Conservation (phyloP, 35 echinoderm and acorn worm genomes). For the Ophioderma brevispina region DNA sequence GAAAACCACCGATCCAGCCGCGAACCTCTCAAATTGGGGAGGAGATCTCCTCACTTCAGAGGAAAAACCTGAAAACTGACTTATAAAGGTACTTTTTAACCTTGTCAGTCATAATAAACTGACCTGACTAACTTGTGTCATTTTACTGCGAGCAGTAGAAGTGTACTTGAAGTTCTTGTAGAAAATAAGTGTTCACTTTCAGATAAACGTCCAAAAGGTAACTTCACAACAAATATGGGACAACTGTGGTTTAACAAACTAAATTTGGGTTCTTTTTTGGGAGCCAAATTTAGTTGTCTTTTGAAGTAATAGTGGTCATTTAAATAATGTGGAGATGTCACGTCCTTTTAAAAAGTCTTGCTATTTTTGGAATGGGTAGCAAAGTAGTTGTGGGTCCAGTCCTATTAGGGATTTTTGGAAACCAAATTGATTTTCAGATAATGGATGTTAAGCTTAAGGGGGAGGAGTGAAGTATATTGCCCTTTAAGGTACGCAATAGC, state of each 20-base stretch:
- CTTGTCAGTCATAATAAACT: background rate
- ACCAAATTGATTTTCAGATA: no score
- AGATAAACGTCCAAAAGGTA: background rate
- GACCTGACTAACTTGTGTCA: background rate
- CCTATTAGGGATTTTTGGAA: no score
- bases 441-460: no score
- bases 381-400: no score
- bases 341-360: no score
- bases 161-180: background rate
- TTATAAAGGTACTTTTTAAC: background rate
- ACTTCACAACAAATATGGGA: background rate
- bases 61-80: background rate
- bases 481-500: no score
- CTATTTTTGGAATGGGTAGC: no score
- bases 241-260: background rate
- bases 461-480: no score
- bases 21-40: no score
- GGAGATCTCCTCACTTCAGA: background rate
- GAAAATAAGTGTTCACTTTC: background rate
- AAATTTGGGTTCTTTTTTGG: background rate
- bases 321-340: no score
- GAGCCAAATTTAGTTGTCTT: no score
- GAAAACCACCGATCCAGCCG: background rate
- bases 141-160: background rate
- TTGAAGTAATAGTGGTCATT: no score